A percentile compares a stretch with the other conserved stretches of the same genome.
Evolutionary conservation across 2,888 invertebrate genomes (phyloP).

Genomic region (Tethea ocularis): DNA sequence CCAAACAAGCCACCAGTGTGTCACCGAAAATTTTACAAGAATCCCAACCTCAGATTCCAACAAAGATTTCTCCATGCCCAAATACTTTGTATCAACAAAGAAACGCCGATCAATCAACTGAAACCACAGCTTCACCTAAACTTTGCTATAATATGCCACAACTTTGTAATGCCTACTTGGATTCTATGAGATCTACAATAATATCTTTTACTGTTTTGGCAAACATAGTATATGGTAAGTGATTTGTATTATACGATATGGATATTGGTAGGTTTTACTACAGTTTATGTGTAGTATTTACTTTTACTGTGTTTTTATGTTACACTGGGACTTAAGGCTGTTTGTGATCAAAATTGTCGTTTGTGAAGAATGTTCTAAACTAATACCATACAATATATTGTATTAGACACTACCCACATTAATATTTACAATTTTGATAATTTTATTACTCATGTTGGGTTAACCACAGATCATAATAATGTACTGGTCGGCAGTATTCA

Average conservation of each 20-base stretch:
- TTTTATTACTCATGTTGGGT: too few relatives aligned
- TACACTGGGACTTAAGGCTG: too few relatives aligned
- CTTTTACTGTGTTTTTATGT: too few relatives aligned
- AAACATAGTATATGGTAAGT: not conserved
- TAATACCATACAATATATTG: too few relatives aligned
- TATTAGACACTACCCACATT: too few relatives aligned
- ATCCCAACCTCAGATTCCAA: slow-evolving; percentile 32
- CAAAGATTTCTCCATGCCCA: slow-evolving; percentile 24
- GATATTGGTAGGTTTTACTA: not conserved
- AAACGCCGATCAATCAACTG: slow-evolving; percentile 40
- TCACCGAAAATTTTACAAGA: slow-evolving; percentile 30
- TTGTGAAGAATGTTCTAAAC: too few relatives aligned
- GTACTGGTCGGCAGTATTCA: too few relatives aligned
- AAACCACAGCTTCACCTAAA: slow-evolving; percentile 23
- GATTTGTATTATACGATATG: not conserved
- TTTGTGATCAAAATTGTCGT: too few relatives aligned
- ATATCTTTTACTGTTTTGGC: not conserved
- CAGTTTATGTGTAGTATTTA: too few relatives aligned
- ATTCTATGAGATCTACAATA: not conserved
- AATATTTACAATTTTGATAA: too few relatives aligned
- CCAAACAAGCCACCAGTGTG: not conserved
- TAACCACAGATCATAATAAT: too few relatives aligned
- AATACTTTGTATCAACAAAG: slow-evolving; percentile 43
- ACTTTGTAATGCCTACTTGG: slow-evolving; percentile 3
- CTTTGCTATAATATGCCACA: slow-evolving; percentile 31